Conservation (phyloP, 2,888 invertebrate genomes). For the Odontomyia ornata region DNA sequence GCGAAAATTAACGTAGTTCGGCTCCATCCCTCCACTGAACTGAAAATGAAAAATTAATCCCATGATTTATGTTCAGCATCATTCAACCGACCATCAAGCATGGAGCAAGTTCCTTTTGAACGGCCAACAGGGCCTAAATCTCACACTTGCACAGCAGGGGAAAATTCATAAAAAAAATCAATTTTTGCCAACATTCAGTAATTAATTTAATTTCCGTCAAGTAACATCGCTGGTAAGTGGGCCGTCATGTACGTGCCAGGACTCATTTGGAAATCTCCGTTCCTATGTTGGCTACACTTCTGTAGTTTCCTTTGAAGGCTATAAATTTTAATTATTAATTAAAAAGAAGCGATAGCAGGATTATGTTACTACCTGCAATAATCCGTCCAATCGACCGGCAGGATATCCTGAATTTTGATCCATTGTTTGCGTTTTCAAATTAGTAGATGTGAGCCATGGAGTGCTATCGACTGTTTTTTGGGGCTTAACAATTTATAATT, state of each 20-base stretch:
- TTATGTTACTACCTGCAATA: background rate
- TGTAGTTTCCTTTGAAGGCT: background rate
- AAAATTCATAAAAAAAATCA: background rate
- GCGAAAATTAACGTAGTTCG: no score
- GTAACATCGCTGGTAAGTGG: background rate
- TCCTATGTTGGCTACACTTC: background rate
- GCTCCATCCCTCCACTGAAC: no score
- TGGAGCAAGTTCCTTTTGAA: no score
- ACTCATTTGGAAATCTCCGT: background rate
- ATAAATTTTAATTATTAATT: constrained; percentile 10
- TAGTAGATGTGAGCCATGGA: no score
- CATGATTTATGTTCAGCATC: background rate
- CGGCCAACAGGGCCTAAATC: background rate
- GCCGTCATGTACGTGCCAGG: background rate
- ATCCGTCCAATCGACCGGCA: background rate
- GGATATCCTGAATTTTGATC: background rate
- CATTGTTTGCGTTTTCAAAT: no score
- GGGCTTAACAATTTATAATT: no score
- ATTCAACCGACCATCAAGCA: background rate
- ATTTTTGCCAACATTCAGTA: background rate
- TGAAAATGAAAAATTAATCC: constrained; percentile 5
- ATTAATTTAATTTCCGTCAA: constrained; percentile 16
- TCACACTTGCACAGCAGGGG: background rate
- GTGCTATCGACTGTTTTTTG: no score
- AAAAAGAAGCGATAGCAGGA: background rate